A percentile compares a stretch with the other conserved stretches of the same genome.
phyloP scores from a whole-genome alignment of 2,888 invertebrate species.

The Amitus sp. region DNA sequence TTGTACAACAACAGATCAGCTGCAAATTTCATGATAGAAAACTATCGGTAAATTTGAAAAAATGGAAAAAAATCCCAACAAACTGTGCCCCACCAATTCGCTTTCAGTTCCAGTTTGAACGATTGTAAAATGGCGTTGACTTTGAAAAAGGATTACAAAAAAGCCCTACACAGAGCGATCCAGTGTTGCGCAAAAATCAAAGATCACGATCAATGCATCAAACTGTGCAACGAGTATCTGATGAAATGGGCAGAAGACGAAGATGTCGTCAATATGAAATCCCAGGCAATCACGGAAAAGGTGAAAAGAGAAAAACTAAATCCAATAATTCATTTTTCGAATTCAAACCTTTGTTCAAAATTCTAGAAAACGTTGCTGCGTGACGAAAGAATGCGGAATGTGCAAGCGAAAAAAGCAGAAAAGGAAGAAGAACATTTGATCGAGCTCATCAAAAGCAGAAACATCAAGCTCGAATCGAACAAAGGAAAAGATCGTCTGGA shows the following conservation, averaged over 20 bases:
- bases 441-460: slow-evolving; percentile 65
- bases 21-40: slow-evolving; percentile 85
- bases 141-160: slow-evolving; percentile 79
- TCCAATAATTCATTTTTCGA: no score
- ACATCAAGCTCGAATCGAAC: slow-evolving; percentile 65
- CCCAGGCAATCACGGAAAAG: slow-evolving; percentile 68
- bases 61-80: no score
- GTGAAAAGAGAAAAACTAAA: slow-evolving; percentile 62
- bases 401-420: slow-evolving; percentile 63
- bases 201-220: slow-evolving; percentile 77
- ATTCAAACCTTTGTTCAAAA: slow-evolving; percentile 11
- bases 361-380: slow-evolving; percentile 67
- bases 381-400: slow-evolving; percentile 69
- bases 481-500: slow-evolving; percentile 65
- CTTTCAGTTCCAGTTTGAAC: slow-evolving; percentile 75
- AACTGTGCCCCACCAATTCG: no score
- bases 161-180: slow-evolving; percentile 81
- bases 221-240: slow-evolving; percentile 78
- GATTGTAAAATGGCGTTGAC: slow-evolving; percentile 85
- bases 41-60: slow-evolving; percentile 75
- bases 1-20: slow-evolving; percentile 94
- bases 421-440: slow-evolving; percentile 66
- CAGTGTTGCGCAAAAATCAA: slow-evolving; percentile 76
- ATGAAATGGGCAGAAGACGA: slow-evolving; percentile 69
- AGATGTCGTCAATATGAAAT: slow-evolving; percentile 69